These are phyloP conservation scores for Pygmarrhopalites habei DNA, from an alignment of 1,140 invertebrate genomes.

Conservation along the genomic window DNA sequence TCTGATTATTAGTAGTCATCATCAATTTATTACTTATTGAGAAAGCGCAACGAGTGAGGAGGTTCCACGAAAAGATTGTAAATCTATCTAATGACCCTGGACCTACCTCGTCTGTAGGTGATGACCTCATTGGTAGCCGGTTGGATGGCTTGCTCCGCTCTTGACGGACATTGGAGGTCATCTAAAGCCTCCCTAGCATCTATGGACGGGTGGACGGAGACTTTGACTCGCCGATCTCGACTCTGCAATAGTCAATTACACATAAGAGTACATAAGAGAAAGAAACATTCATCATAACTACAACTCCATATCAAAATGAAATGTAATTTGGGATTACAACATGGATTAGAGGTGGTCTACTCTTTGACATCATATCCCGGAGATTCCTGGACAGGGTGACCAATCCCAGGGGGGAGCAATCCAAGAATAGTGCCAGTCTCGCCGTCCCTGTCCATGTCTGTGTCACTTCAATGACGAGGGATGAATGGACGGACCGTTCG, in stretches of 20 bases:
- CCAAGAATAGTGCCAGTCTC: conserved; percentile 52
- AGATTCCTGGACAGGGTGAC: conserved; percentile 49
- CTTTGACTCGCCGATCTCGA: conserved; percentile 33
- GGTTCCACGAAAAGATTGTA: too few relatives aligned
- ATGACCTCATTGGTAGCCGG: conserved; percentile 41
- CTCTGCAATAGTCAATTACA: conserved; percentile 34
- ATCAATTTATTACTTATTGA: too few relatives aligned
- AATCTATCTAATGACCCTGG: too few relatives aligned
- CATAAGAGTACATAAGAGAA: conserved; percentile 13
- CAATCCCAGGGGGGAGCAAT: conserved; percentile 52
- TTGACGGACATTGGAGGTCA: conserved; percentile 36
- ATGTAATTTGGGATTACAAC: conserved; percentile 25
- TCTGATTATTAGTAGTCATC: too few relatives aligned
- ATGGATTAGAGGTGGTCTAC: conserved; percentile 22
- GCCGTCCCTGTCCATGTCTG: conserved; percentile 49
- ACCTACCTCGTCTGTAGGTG: conserved; percentile 40
- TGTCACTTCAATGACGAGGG: conserved; percentile 50
- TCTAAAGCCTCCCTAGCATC: conserved; percentile 38
- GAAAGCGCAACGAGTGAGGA: too few relatives aligned
- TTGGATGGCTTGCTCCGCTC: conserved; percentile 39
- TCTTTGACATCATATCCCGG: conserved; percentile 37
- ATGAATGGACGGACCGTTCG: conserved; percentile 47
- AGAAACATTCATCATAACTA: conserved; percentile 42
- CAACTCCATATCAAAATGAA: conserved; percentile 9
- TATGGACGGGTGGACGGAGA: conserved; percentile 32